Evolutionary conservation across 2,113 vertebrate genomes (phyloP).

Genomic region (Narcine bancroftii): DNA sequence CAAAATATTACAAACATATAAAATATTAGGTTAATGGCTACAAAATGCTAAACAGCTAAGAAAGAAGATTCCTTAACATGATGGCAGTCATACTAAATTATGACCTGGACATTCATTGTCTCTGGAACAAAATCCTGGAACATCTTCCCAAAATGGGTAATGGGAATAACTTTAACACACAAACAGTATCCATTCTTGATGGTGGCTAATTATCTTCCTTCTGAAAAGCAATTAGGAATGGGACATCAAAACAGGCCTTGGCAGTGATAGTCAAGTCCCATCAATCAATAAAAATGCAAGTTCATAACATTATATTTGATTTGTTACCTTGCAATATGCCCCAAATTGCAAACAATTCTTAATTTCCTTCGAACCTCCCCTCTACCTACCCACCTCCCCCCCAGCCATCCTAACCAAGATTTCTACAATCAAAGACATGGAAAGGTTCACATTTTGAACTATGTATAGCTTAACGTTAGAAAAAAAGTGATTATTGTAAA

Average conservation of each 20-base stretch:
- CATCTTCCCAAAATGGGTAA: too few species aligned
- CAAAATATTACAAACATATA: slow-evolving; percentile 36
- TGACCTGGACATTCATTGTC: too few species aligned
- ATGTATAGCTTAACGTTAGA: not conserved
- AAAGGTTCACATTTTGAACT: not conserved
- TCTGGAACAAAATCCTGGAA: too few species aligned
- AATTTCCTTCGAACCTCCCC: not conserved
- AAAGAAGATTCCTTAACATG: not conserved
- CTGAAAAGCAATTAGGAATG: too few species aligned
- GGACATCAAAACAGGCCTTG: too few species aligned
- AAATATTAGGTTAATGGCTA: slow-evolving; percentile 25
- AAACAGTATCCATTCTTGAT: too few species aligned
- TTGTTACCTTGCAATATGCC: not conserved
- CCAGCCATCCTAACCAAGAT: not conserved
- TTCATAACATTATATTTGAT: not conserved
- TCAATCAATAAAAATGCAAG: not conserved
- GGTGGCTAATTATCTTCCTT: too few species aligned
- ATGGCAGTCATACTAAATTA: slow-evolving; percentile 4
- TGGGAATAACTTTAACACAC: too few species aligned
- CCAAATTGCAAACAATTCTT: not conserved
- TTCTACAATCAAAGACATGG: not conserved
- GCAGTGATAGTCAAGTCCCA: too few species aligned
- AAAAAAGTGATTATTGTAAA: slow-evolving; percentile 4
- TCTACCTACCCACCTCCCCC: too few species aligned
- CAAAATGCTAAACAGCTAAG: slow-evolving; percentile 16